Evolutionary conservation across 2,113 vertebrate genomes (phyloP).

Genomic region (Pteronura brasiliensis): DNA sequence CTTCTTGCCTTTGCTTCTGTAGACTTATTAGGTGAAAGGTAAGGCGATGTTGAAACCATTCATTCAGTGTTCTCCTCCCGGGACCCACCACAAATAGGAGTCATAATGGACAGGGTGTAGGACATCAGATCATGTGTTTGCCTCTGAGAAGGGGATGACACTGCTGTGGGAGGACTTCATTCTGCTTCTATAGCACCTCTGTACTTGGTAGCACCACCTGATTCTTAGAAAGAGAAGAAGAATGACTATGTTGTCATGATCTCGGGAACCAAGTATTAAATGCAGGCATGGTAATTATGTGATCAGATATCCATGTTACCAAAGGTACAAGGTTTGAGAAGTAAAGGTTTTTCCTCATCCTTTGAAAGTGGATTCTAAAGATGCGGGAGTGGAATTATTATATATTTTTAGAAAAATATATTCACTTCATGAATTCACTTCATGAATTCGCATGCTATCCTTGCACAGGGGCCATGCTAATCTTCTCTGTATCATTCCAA

Average conservation of each 20-base stretch:
- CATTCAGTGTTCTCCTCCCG: fast-evolving
- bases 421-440: too few species aligned
- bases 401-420: too few species aligned
- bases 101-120: background rate
- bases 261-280: background rate
- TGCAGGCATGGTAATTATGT: too few species aligned
- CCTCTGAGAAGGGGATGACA: background rate
- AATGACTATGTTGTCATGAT: fast-evolving
- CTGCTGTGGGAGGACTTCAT: background rate
- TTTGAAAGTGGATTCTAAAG: background rate
- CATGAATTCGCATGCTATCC: too few species aligned
- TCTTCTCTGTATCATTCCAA: too few species aligned
- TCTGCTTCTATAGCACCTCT: background rate
- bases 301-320: background rate
- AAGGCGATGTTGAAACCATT: background rate
- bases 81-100: background rate
- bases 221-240: background rate
- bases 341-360: background rate
- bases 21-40: too few species aligned
- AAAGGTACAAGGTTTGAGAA: background rate
- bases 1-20: background rate
- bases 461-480: too few species aligned
- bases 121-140: background rate
- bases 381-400: background rate
- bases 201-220: too few species aligned